Base-by-base conservation (phyloP, 2,113 vertebrate species). In the Heterotilapia buettikoferi region DNA sequence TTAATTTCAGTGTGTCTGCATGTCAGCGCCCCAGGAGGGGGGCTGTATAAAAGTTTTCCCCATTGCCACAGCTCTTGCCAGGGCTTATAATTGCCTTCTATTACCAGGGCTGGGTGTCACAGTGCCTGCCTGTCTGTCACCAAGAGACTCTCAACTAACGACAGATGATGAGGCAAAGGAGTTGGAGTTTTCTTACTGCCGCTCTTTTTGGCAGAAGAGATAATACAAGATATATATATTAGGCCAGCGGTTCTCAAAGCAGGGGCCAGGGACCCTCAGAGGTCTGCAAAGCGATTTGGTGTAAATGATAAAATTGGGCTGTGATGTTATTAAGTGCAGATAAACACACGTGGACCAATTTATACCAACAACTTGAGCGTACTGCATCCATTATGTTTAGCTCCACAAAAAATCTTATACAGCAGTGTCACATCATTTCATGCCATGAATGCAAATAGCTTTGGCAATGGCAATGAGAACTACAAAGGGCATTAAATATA, bases 21-120 rank as follows among this genome's bases (percentile, higher is more conserved):
- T 96, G 94, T 96, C 95, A 95, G 92, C 85, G 57, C 94, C 93
- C 93, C 94, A 95, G 94, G 92, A 95, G 92, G 92, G 93, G 94
- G 95, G 90, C 84, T 93, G 91, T 91, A 94, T 90, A 92, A 95
- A 95, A 95, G 93, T 94, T 94, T 90, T 92, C 95, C 93, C 94
- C 92, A 89, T 91, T 94, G 93, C 93, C 91, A 92, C 88, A 89
- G 93, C 94, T 94, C 92, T 94, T 90, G 92, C 94, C 94, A 93
- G 94, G 95, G 92, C 94, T 95, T 95, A 94, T 96, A 95, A 96
- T 95, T 95, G 93, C 92, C 94, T 95, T 95, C 94, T 95, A 95
- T 96, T 95, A 95, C 93, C 93, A 91, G 91, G 93, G 91, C 93
- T 94, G 92, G 90, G 94, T 96, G 95, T 95, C 94, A 95, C 92